phyloP scores from a whole-genome alignment of 2,888 invertebrate species.

The Dryobota labecula region DNA sequence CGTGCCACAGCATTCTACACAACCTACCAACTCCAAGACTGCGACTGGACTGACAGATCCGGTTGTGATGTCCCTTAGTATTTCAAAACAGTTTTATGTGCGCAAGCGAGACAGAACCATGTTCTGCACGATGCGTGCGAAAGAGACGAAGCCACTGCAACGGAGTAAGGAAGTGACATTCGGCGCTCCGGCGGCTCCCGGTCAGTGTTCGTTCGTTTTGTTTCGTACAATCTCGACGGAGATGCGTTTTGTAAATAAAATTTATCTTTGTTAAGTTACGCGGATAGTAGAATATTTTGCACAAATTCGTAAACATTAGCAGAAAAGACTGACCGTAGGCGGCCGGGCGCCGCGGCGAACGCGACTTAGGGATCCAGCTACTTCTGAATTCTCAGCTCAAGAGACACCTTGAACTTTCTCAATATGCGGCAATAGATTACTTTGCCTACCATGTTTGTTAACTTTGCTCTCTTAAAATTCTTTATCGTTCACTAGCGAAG shows the following conservation, averaged over 20 bases:
- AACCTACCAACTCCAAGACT: slow-evolving; percentile 72
- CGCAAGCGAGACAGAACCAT: slow-evolving; percentile 62
- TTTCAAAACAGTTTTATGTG: slow-evolving; percentile 58
- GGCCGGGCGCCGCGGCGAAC: slow-evolving; percentile 85
- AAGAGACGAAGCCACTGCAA: slow-evolving; percentile 66
- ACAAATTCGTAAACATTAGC: slow-evolving; percentile 89
- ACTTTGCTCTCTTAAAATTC: slow-evolving; percentile 46
- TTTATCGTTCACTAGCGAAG: slow-evolving; percentile 42
- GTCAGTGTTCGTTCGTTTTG: slow-evolving; percentile 87
- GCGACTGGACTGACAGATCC: slow-evolving; percentile 76
- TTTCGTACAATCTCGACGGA: slow-evolving; percentile 79
- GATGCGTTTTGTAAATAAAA: slow-evolving; percentile 88
- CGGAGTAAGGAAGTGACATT: slow-evolving; percentile 73
- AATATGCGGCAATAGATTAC: slow-evolving; percentile 30
- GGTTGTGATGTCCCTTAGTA: slow-evolving; percentile 70
- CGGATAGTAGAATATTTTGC: slow-evolving; percentile 89
- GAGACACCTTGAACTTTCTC: slow-evolving; percentile 32
- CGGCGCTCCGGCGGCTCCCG: slow-evolving; percentile 88
- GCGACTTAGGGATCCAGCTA: slow-evolving; percentile 83
- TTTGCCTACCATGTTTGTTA: slow-evolving; percentile 45
- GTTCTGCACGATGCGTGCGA: slow-evolving; percentile 59
- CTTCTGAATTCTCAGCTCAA: slow-evolving; percentile 39
- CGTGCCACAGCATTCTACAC: slow-evolving; percentile 78
- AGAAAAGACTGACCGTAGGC: slow-evolving; percentile 90
- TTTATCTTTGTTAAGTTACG: slow-evolving; percentile 86